Conservation (phyloP, 1,140 invertebrate genomes). For the Rhopalosiphum padi region DNA sequence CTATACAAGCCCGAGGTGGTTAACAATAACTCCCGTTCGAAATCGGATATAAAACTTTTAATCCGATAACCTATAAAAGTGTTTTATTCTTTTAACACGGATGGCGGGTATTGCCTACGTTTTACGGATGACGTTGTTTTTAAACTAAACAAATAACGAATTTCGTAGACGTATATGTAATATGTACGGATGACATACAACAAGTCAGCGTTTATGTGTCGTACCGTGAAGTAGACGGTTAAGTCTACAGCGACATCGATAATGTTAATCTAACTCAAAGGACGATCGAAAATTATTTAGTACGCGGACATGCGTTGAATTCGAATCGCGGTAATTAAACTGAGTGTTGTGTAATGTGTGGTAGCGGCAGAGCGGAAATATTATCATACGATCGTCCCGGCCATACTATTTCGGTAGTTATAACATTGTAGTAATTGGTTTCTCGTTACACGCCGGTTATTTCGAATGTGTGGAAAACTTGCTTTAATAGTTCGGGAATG, state of each 20-base stretch:
- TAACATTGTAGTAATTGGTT: background rate
- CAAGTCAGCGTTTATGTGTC: background rate
- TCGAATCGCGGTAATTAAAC: background rate
- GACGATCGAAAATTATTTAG: background rate
- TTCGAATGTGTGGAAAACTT: conserved; percentile 6
- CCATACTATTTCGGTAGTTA: background rate
- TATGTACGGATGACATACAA: too few relatives aligned
- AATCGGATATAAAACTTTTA: background rate
- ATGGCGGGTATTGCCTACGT: background rate
- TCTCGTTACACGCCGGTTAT: background rate
- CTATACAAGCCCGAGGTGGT: background rate
- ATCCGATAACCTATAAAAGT: background rate
- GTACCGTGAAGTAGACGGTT: background rate
- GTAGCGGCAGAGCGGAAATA: too few relatives aligned
- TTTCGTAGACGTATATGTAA: background rate
- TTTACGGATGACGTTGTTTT: background rate
- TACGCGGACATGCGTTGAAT: background rate
- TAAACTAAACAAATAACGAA: background rate
- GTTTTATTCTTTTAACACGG: background rate
- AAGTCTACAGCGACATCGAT: background rate
- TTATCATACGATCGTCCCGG: background rate
- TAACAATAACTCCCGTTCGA: background rate
- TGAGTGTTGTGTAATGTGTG: too few relatives aligned
- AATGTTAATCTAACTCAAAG: background rate
- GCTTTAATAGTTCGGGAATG: background rate